Evolutionary conservation across 2,113 vertebrate species (phyloP).

Genomic region (Eulemur rufifrons): DNA sequence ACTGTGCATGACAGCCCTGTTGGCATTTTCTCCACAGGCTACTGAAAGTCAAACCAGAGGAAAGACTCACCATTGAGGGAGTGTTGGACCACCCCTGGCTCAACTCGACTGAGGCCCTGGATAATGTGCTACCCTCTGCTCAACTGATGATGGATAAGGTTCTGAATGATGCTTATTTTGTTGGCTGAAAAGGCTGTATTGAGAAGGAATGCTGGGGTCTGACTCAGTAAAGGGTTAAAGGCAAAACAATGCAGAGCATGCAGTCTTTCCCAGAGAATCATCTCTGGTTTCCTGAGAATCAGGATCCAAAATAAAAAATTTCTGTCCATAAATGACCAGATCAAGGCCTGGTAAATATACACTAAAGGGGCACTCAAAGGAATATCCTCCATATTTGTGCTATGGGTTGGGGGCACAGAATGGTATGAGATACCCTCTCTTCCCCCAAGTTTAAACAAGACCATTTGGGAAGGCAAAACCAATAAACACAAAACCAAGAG

Average conservation of each 20-base stretch:
- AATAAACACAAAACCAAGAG: background rate
- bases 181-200: background rate
- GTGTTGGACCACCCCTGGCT: constrained; percentile 98
- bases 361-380: background rate
- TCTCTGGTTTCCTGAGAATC: constrained; percentile 14
- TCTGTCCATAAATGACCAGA: background rate
- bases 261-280: background rate
- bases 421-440: background rate
- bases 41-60: constrained; percentile 98
- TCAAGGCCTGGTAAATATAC: background rate
- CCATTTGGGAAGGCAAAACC: background rate
- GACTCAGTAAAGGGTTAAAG: background rate
- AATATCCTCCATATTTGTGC: background rate
- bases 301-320: constrained; percentile 26
- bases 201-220: constrained; percentile 2
- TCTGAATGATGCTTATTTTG: constrained; percentile 30
- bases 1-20: background rate
- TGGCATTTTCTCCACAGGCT: constrained; percentile 85
- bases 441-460: background rate
- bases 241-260: background rate
- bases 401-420: background rate
- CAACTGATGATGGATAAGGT: constrained; percentile 99
- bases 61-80: constrained; percentile 96
- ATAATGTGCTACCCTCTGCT: constrained; percentile 97
- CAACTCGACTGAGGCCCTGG: constrained; percentile 97